Evolutionary conservation across 2,113 vertebrate species (phyloP).

Genomic region (Siniperca knerii): DNA sequence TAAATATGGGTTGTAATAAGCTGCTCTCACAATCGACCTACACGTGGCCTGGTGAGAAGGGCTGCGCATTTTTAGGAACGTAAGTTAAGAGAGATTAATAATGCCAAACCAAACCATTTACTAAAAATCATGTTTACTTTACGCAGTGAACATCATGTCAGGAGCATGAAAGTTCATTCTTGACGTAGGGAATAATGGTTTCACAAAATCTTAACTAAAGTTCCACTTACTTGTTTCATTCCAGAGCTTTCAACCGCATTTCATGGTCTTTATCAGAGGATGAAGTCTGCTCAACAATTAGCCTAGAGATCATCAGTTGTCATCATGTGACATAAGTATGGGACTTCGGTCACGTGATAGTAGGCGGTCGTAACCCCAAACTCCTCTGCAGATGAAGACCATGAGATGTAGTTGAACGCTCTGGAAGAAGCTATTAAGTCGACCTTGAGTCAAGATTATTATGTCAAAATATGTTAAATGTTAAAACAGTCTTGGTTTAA

Average conservation of each 20-base stretch:
- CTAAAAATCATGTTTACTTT: background rate
- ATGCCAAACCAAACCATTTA: background rate
- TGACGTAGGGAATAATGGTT: background rate
- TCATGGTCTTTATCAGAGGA: background rate
- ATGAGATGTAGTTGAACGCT: background rate
- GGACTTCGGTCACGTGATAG: too few species aligned
- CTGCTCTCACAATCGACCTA: too few species aligned
- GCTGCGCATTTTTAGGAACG: conserved; percentile 40
- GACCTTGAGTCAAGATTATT: background rate
- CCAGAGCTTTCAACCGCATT: background rate
- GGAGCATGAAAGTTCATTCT: background rate
- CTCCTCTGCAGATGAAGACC: background rate
- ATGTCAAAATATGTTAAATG: background rate
- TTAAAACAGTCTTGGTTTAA: too few species aligned
- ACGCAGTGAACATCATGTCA: too few species aligned
- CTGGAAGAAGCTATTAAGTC: background rate
- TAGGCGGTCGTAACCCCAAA: background rate
- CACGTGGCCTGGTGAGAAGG: too few species aligned
- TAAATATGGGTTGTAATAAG: too few species aligned
- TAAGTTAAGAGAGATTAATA: conserved; percentile 29
- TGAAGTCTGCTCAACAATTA: too few species aligned
- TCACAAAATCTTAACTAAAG: background rate
- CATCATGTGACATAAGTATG: too few species aligned
- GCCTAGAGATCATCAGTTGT: too few species aligned
- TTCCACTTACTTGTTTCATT: background rate